phyloP scores from a whole-genome alignment of 1,140 invertebrate species.

The Drosophila littoralis region DNA sequence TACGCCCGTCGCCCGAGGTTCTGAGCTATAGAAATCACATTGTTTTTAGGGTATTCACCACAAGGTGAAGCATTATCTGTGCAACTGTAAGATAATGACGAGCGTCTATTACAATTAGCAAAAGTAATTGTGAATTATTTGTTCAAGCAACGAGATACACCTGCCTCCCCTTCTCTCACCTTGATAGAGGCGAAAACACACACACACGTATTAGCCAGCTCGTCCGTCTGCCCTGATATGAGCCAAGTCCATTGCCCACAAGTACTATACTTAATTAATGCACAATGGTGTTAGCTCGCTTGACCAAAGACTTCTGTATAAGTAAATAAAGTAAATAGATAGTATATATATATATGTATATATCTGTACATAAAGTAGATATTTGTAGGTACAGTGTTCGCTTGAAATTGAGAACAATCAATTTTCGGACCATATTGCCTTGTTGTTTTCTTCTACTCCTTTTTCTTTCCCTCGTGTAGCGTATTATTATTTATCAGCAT shows the following conservation, averaged over 20 bases:
- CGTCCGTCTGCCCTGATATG: neutral
- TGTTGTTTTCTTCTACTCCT: neutral
- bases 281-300: conserved; percentile 32
- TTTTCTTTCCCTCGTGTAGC: neutral
- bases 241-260: conserved; percentile 18
- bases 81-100: conserved; percentile 58
- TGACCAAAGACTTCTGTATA: conserved; percentile 10
- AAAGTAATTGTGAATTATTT: conserved; percentile 74
- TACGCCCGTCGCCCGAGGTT: neutral
- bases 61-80: conserved; percentile 61
- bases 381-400: neutral
- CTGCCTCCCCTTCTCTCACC: neutral
- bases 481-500: too few relatives aligned
- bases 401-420: too few relatives aligned
- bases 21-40: conserved; percentile 56
- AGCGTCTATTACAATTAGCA: conserved; percentile 72
- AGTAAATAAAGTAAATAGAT: too few relatives aligned
- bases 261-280: conserved; percentile 38
- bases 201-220: neutral
- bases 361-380: neutral
- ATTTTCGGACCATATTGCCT: too few relatives aligned
- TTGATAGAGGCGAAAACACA: neutral
- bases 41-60: conserved; percentile 73
- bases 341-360: neutral
- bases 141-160: conserved; percentile 16